Evolutionary conservation across 2,113 vertebrate genomes (phyloP).

Genomic region (Menidia beryllina): DNA sequence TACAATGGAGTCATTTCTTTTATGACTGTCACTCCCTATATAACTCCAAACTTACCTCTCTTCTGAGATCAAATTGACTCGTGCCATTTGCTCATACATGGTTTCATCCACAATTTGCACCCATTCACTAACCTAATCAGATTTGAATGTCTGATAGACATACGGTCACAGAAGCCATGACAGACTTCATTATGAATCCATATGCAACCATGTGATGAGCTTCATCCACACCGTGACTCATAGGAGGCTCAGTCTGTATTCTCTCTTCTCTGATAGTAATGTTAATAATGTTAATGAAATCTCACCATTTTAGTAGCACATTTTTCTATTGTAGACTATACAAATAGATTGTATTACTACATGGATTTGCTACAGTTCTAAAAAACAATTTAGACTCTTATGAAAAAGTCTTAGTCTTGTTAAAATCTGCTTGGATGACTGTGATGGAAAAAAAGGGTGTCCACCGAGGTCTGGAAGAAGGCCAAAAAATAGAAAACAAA

Average conservation of each 20-base stretch:
- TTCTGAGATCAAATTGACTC: background rate
- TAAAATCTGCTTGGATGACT: background rate
- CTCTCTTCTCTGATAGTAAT: too few relatives aligned
- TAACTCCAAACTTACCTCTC: background rate
- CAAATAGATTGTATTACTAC: background rate
- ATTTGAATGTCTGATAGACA: background rate
- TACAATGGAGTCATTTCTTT: background rate
- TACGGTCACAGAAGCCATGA: background rate
- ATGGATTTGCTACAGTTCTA: background rate
- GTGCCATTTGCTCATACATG: background rate
- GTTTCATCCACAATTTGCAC: background rate
- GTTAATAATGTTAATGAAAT: too few relatives aligned
- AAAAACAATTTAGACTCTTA: too few relatives aligned
- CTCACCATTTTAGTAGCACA: too few relatives aligned
- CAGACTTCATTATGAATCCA: background rate
- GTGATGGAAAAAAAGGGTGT: background rate
- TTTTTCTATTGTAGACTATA: background rate
- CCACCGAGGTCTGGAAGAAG: background rate
- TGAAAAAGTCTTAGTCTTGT: background rate
- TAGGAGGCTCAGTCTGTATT: background rate
- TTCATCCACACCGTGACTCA: background rate
- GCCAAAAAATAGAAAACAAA: background rate
- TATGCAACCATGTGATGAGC: slow-evolving; percentile 4
- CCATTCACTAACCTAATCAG: slow-evolving; percentile 1
- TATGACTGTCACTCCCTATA: background rate